Conservation (phyloP, 2,888 invertebrate species). For the Rhabditoides inermis region DNA sequence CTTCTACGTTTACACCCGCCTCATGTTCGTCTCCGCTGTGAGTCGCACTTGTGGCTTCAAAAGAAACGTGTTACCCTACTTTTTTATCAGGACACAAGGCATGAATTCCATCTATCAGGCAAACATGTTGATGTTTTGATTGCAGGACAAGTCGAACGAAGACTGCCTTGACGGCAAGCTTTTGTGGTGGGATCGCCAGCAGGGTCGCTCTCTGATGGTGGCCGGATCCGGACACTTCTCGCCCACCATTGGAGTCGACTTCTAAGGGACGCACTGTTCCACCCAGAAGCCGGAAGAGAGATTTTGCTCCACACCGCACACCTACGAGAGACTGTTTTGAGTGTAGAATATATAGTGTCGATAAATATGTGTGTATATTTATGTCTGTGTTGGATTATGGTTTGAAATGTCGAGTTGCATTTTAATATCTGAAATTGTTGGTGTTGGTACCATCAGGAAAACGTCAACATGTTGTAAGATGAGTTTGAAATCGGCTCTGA, state of each 20-base stretch:
- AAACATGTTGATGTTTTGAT: neutral
- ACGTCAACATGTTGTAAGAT: no score
- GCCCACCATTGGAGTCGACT: slow-evolving; percentile 43
- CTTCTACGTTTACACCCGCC: slow-evolving; percentile 45
- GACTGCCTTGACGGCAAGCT: slow-evolving; percentile 43
- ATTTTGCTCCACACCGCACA: no score
- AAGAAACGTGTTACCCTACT: neutral
- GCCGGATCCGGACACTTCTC: slow-evolving; percentile 43
- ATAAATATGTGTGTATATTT: no score
- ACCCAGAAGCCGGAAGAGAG: no score
- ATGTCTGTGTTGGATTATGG: no score
- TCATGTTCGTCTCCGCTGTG: slow-evolving; percentile 34
- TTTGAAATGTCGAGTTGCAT: no score
- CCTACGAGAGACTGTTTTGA: no score
- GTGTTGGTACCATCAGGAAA: no score
- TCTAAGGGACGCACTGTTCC: slow-evolving; percentile 13
- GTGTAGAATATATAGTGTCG: no score
- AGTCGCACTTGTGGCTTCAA: slow-evolving; percentile 5
- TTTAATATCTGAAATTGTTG: no score
- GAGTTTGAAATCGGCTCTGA: no score
- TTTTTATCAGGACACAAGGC: neutral
- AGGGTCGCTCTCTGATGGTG: slow-evolving; percentile 32
- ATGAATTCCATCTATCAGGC: neutral
- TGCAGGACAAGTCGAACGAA: slow-evolving; percentile 38
- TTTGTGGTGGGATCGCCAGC: slow-evolving; percentile 52